phyloP scores from a whole-genome alignment of 2,113 vertebrate genomes.

The Salvelinus sp. region DNA sequence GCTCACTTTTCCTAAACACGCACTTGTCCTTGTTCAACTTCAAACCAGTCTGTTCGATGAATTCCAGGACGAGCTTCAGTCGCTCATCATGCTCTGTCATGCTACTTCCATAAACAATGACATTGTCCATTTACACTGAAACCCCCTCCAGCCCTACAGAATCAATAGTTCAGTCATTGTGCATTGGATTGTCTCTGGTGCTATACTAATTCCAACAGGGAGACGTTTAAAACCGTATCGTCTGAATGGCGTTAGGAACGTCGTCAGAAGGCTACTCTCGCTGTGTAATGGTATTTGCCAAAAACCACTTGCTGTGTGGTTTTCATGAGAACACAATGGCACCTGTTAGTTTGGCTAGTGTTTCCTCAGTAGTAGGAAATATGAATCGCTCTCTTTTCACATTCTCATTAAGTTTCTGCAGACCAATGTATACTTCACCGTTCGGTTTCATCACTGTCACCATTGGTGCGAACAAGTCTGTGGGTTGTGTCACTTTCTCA shows the following conservation, averaged over 20 bases:
- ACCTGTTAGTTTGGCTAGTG: constrained; percentile 42
- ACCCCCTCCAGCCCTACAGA: constrained; percentile 15
- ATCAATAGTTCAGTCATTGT: constrained; percentile 28
- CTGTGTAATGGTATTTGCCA: constrained; percentile 60
- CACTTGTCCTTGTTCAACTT: constrained; percentile 25
- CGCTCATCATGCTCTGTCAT: too few species aligned
- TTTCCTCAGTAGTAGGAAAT: too few species aligned
- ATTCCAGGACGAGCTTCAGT: too few species aligned
- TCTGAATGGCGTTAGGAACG: constrained; percentile 62
- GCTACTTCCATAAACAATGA: too few species aligned
- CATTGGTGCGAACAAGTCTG: constrained; percentile 14
- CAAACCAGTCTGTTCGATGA: neutral
- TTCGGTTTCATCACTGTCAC: constrained; percentile 5
- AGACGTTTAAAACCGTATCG: constrained; percentile 58
- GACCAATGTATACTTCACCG: too few species aligned
- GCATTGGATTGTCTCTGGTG: too few species aligned
- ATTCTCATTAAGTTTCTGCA: too few species aligned
- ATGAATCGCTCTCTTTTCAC: too few species aligned
- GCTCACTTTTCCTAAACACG: constrained; percentile 1
- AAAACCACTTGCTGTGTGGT: constrained; percentile 51
- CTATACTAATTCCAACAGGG: constrained; percentile 55
- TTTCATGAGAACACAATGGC: constrained; percentile 39
- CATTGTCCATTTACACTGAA: too few species aligned
- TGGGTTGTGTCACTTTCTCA: constrained; percentile 15
- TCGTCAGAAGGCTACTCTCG: constrained; percentile 65